These are phyloP conservation scores for Peromyscus attwateri DNA, from an alignment of 2,797 vertebrate genomes.

Conservation along the genomic window DNA sequence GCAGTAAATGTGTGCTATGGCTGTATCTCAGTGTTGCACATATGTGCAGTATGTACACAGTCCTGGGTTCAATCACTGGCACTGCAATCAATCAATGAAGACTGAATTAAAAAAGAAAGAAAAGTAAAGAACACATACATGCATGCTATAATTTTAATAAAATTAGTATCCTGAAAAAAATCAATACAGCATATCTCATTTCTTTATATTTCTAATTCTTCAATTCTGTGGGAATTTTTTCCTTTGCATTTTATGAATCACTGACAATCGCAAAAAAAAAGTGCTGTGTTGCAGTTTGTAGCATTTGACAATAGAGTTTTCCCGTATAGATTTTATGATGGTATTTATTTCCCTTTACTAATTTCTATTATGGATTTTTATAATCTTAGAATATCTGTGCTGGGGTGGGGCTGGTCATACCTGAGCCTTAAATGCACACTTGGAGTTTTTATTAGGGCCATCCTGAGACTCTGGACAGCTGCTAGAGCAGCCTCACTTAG, in stretches of 20 bases:
- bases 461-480: not conserved
- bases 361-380: constrained; percentile 8
- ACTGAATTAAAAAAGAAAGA: not conserved
- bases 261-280: not conserved
- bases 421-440: not conserved
- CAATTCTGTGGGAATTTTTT: not conserved
- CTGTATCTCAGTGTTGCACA: not conserved
- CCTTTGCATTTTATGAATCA: not conserved
- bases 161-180: not conserved
- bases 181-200: not conserved
- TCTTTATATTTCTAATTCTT: not conserved
- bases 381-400: not conserved
- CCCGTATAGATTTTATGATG: not conserved
- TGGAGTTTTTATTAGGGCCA: not conserved
- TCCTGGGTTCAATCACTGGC: not conserved
- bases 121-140: not conserved
- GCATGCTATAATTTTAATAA: not conserved
- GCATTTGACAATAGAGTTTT: not conserved
- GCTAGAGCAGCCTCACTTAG: not conserved
- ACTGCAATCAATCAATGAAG: not conserved
- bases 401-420: not conserved
- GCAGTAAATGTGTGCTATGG: not conserved
- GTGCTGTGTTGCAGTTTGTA: not conserved
- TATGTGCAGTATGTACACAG: not conserved
- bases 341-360: not conserved